These are phyloP conservation scores for Cossypha dichroa DNA, from an alignment of 2,797 vertebrate genomes.

Conservation along the genomic window DNA sequence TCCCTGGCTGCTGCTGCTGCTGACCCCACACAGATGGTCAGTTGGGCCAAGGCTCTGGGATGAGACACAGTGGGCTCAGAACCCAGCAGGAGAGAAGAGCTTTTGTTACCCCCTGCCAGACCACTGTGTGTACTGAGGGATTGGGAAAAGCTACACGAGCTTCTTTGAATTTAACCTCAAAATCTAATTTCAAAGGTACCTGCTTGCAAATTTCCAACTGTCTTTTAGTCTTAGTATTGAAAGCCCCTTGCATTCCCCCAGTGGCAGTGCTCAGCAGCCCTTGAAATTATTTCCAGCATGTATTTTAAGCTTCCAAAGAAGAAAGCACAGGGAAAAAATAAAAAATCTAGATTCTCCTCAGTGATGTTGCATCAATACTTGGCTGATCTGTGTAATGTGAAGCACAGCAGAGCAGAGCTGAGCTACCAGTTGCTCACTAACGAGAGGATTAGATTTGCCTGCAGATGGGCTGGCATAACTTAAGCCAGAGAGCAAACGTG, in stretches of 20 bases:
- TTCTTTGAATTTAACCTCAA: conserved; percentile 38
- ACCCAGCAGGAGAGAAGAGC: background rate
- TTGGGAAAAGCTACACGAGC: background rate
- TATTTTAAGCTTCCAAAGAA: conserved; percentile 64
- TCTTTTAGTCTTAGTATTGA: conserved; percentile 50
- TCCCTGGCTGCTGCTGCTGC: background rate
- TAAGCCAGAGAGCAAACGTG: conserved; percentile 26
- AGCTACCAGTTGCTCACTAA: conserved; percentile 40
- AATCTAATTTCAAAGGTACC: conserved; percentile 59
- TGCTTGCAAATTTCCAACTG: conserved; percentile 57
- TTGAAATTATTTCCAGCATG: conserved; percentile 73
- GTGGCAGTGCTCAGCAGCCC: conserved; percentile 69
- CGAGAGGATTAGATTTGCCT: conserved; percentile 52
- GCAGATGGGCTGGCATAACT: conserved; percentile 41
- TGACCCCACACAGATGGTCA: fast-evolving
- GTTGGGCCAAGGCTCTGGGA: background rate
- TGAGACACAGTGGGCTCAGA: background rate
- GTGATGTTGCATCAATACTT: conserved; percentile 61
- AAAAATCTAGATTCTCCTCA: conserved; percentile 59
- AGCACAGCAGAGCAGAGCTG: conserved; percentile 45
- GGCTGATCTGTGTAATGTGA: conserved; percentile 49
- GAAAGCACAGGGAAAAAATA: background rate
- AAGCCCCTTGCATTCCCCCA: conserved; percentile 50
- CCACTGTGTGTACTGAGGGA: fast-evolving
- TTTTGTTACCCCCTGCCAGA: background rate